phyloP scores from a whole-genome alignment of 2,797 vertebrate genomes.

The Macroramphosus scolopax region DNA sequence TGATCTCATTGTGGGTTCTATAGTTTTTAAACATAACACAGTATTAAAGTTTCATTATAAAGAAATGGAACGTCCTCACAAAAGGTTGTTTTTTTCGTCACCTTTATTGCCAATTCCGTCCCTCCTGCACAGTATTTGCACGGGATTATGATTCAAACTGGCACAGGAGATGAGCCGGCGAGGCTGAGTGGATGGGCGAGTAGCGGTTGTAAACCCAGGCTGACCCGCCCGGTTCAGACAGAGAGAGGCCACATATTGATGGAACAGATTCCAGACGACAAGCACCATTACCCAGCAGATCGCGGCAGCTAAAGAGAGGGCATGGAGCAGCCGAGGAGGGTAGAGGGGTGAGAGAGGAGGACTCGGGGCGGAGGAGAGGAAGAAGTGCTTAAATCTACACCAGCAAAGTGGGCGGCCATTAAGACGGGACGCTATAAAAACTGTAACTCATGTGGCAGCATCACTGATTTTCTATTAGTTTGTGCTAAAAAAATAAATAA shows the following conservation, averaged over 20 bases:
- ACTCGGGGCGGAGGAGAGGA: too few species aligned
- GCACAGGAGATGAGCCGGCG: not conserved
- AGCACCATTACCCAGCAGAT: constrained; percentile 68
- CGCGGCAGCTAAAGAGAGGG: constrained; percentile 44
- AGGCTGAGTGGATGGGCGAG: constrained; percentile 19
- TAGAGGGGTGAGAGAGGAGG: constrained; percentile 1
- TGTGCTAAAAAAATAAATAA: too few species aligned
- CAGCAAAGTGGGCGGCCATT: constrained; percentile 1
- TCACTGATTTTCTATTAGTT: too few species aligned
- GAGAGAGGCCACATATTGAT: constrained; percentile 54
- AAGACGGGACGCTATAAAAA: too few species aligned
- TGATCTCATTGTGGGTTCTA: constrained; percentile 48
- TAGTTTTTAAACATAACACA: constrained; percentile 36
- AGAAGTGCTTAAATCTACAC: not conserved
- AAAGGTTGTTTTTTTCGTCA: constrained; percentile 2
- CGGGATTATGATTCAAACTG: not conserved
- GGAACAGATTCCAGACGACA: constrained; percentile 63
- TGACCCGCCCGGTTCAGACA: constrained; percentile 46
- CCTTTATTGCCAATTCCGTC: not conserved
- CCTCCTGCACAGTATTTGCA: not conserved
- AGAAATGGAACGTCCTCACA: too few species aligned
- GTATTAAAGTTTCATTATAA: too few species aligned
- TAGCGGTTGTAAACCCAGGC: constrained; percentile 22
- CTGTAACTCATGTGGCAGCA: too few species aligned
- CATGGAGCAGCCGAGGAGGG: constrained; percentile 21